Evolutionary conservation across 2,797 vertebrate genomes (phyloP), one percentile per base, ranked within the genome.

Genomic region (Myotis vivesi): DNA sequence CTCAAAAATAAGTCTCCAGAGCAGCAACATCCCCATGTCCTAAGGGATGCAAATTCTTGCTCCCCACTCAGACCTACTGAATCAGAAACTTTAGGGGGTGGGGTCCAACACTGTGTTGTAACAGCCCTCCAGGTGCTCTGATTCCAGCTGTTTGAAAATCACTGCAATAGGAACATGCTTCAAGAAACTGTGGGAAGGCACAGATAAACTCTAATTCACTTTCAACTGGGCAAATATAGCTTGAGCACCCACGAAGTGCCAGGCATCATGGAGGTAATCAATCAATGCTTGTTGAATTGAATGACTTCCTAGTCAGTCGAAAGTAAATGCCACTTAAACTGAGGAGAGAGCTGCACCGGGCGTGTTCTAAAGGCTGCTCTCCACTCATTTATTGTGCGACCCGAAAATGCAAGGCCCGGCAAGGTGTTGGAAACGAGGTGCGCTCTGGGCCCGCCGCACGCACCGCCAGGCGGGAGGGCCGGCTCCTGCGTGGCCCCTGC

Each of bases 301-400:
- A 41, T 30, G 33, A 68, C 89, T 95, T 85, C 36, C 62, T 79
- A 25, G 59, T 73, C 38, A 20, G 38, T 33, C 38, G 19, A 51
- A 94, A 94, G 51, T 68, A 86, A 92, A 86, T 3, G 62, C 23
- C 92, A 64, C 88, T 95, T 41, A 72, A 87, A 36, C 82, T 44
- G 72, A 28, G 62, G 73, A 33, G n/a, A 59, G 23, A 17, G 46
- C n/a, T 44, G 69, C 30, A 28, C 30, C 53, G 62, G 3, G 64
- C 6, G 28, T 53, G 66, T 91, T 75, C 59, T 33, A 62, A 36
- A 51, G 30, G 22, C 28, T 51, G 82, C 51, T 93, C 76, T 36
- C 49, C 69, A 82, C 80, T 25, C 55, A 22, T 69, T n/a, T 16
- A 38, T 8, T 6, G 25, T 5, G 41, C 8, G 13, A 20, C 2